These are phyloP conservation scores for Flexamia atlantica DNA, from an alignment of 2,888 invertebrate species.

Conservation along the genomic window DNA sequence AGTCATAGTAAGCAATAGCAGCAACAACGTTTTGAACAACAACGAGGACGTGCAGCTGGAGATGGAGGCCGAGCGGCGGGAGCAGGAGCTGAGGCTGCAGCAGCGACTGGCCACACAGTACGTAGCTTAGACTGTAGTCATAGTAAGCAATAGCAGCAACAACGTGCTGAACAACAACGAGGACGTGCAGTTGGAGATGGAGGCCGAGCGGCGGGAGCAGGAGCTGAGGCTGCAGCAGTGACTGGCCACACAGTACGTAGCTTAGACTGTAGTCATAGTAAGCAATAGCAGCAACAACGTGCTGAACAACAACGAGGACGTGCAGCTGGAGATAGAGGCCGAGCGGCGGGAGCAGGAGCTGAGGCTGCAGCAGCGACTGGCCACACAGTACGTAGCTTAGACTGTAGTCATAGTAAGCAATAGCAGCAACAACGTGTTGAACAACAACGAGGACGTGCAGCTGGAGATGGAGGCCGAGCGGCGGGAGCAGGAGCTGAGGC, in stretches of 20 bases:
- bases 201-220: slow-evolving; percentile 85
- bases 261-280: too few species aligned
- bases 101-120: slow-evolving; percentile 31
- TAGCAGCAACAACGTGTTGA: slow-evolving; percentile 73
- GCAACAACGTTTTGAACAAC: slow-evolving; percentile 68
- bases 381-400: slow-evolving; percentile 21
- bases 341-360: slow-evolving; percentile 83
- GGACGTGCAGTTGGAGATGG: slow-evolving; percentile 87
- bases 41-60: slow-evolving; percentile 83
- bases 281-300: too few species aligned
- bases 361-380: slow-evolving; percentile 65
- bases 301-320: slow-evolving; percentile 73
- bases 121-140: background rate
- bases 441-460: slow-evolving; percentile 78
- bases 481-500: slow-evolving; percentile 73
- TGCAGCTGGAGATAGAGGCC: slow-evolving; percentile 88
- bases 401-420: too few species aligned
- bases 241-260: background rate
- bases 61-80: slow-evolving; percentile 88
- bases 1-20: slow-evolving; percentile 73
- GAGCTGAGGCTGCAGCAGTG: slow-evolving; percentile 71
- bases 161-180: slow-evolving; percentile 67
- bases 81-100: slow-evolving; percentile 75
- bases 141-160: slow-evolving; percentile 73
- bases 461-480: slow-evolving; percentile 88